phyloP scores from a whole-genome alignment of 2,113 vertebrate species.

The Saguinus imperator region DNA sequence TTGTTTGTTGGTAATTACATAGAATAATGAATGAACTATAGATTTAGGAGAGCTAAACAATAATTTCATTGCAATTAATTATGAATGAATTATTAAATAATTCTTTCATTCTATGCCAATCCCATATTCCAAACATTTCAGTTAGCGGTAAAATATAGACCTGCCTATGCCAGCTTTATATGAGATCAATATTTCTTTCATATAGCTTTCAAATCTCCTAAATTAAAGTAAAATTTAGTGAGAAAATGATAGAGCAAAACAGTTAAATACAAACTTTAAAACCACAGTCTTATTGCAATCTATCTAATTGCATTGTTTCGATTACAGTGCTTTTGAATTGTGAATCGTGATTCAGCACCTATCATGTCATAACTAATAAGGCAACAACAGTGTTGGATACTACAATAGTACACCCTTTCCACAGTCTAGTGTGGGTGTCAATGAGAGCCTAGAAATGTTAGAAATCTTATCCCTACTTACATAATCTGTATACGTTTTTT shows the following conservation, averaged over 20 bases:
- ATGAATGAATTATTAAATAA: too few relatives aligned
- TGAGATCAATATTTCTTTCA: background rate
- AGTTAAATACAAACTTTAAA: background rate
- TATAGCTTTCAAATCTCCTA: background rate
- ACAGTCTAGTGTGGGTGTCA: conserved; percentile 82
- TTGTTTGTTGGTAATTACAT: background rate
- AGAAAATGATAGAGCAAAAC: background rate
- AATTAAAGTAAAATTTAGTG: background rate
- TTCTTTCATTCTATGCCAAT: background rate
- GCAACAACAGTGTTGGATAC: conserved; percentile 89
- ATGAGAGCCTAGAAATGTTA: conserved; percentile 84
- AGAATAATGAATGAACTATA: background rate
- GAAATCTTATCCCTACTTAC: conserved; percentile 83
- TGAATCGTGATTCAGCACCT: conserved; percentile 89
- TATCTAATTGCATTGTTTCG: conserved; percentile 64
- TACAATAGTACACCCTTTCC: conserved; percentile 86
- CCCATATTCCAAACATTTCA: background rate
- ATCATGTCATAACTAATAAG: conserved; percentile 90
- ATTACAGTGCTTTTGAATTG: conserved; percentile 87
- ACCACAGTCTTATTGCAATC: background rate
- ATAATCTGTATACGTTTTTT: conserved; percentile 82
- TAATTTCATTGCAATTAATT: background rate
- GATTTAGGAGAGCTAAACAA: background rate
- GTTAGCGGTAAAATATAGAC: background rate
- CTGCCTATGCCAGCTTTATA: background rate